Evolutionary conservation across 2,888 invertebrate species (phyloP), one percentile per base, ranked within the genome.

Genomic region (Zaprionus bogoriensis): DNA sequence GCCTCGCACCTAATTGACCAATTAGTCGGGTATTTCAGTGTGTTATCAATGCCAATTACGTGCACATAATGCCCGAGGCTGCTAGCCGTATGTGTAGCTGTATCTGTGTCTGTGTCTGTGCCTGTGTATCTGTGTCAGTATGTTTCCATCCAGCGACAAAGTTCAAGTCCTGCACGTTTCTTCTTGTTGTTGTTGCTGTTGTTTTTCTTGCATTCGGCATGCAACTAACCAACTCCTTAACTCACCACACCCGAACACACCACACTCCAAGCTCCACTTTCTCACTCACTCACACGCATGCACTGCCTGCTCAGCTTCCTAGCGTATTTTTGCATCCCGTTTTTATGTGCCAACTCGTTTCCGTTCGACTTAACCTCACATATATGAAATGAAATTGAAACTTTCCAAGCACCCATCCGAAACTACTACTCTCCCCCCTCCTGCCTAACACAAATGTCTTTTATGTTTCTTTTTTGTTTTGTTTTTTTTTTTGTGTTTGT

Each of bases 41-140:
- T 50, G 51, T 54, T 55, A 42, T 45, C 60, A 67, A 50, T 44
- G 64, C 82, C 78, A 78, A 77, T 79, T 77, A 68, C 19, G 46
- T 36, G 30, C 22, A 22, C 25, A 32, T 41, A 38, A 27, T 41
- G 48, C 36, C 17, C 9, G 2, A 25, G 36, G 22, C 27, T 22
- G 17, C 19, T n/a, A n/a, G n/a, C n/a, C n/a, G 4, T 12, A 5
- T 28, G 6, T 14, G 10, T 44, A 9, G 6, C 19, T 23, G 6
- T 12, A n/a, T 5, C 10, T 28, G 30, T 32, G 2, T 42, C 7
- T 6, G 28, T 38, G 1, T 48, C 2, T 20, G 17, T 20, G 5
- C 7, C 7, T 5, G 3, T 17, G 10, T 19, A n/a, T 39, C 20
- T 19, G n/a, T n/a, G n/a, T n/a, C n/a, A n/a, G n/a, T n/a, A n/a